These are phyloP conservation scores for Ovis aries DNA, from an alignment of 2,113 vertebrate genomes.

Conservation along the genomic window ARS-UI_Ramb_v3.0 NC_056054.1:82031001-82031500, in stretches of 20 bases:
- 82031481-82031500: background rate
- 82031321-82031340: background rate
- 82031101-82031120: background rate
- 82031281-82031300: background rate
- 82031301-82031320: background rate
- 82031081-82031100: background rate
- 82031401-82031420: background rate
- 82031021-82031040: background rate
- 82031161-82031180: background rate
- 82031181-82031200: background rate
- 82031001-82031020: background rate
- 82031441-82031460: background rate
- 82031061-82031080: background rate
- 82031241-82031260: background rate
- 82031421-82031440: background rate
- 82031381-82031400: rapidly evolving
- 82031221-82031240: background rate
- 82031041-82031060: too few species aligned
- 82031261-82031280: too few species aligned
- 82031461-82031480: background rate
- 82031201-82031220: background rate
- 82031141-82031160: background rate
- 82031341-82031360: background rate
- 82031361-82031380: rapidly evolving
- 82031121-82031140: background rate